Conservation (phyloP, 2,113 vertebrate genomes). For the Falco punctatus region DNA sequence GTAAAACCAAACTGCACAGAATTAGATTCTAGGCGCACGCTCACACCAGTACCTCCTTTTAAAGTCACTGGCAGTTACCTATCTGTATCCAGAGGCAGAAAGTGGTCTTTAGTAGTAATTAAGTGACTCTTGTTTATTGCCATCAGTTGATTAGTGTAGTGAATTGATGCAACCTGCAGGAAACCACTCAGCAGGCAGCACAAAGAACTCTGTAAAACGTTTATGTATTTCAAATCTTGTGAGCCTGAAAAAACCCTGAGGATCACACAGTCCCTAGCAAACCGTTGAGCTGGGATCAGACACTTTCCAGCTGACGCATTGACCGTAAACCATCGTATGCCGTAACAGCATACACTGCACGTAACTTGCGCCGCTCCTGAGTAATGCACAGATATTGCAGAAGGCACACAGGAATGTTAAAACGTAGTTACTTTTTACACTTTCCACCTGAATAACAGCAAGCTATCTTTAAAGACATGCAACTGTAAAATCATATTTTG, state of each 20-base stretch:
- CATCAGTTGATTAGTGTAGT: background rate
- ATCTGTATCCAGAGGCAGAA: background rate
- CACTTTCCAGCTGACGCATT: background rate
- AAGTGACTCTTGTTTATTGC: constrained; percentile 11
- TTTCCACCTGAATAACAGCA: background rate
- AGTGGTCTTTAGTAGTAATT: constrained; percentile 5
- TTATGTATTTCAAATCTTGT: background rate
- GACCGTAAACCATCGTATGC: background rate
- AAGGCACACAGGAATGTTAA: background rate
- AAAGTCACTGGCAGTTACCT: background rate
- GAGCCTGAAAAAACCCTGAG: background rate
- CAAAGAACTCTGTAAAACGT: background rate
- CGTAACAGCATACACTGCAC: background rate
- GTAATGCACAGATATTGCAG: background rate
- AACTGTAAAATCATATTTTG: background rate
- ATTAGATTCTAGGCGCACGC: background rate
- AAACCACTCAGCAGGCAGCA: background rate
- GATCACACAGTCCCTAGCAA: background rate
- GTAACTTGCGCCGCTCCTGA: background rate
- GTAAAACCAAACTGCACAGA: background rate
- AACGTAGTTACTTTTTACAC: background rate
- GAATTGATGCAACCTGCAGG: background rate
- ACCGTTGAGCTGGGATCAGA: background rate
- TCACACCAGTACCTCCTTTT: background rate
- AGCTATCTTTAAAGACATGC: background rate